A percentile compares a stretch with the other conserved stretches of the same genome.
Conservation (phyloP, 30 jellyfish, hydroid and myxozoan species). For the Hydractinia symbiolongicarpus region DNA sequence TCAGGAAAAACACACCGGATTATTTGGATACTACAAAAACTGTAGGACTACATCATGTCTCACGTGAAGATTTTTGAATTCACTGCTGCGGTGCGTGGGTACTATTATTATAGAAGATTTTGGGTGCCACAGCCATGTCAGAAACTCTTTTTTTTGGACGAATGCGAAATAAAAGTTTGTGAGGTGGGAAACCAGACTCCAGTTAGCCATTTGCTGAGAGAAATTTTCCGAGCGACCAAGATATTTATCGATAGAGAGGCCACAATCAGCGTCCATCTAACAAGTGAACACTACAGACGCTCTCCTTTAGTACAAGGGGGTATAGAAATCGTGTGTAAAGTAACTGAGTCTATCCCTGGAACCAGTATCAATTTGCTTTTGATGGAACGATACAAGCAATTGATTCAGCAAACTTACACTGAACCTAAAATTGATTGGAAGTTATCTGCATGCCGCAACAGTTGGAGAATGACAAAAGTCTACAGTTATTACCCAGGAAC, state of each 20-base stretch:
- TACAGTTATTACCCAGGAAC: not conserved
- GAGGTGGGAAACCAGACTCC: constrained; percentile 9
- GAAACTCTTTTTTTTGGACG: not conserved
- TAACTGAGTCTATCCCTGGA: constrained; percentile 24
- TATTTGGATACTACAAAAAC: constrained; percentile 3
- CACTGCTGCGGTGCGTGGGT: not conserved
- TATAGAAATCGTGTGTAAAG: constrained; percentile 14
- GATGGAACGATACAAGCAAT: constrained; percentile 6
- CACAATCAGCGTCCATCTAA: constrained; percentile 4
- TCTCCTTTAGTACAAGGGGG: constrained; percentile 28
- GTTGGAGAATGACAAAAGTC: constrained; percentile 6
- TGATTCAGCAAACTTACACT: constrained; percentile 10
- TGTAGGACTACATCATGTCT: constrained; percentile 6
- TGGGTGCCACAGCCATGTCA: constrained; percentile 12
- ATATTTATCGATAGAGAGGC: not conserved
- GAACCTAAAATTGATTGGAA: constrained; percentile 4
- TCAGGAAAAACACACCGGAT: constrained; percentile 5
- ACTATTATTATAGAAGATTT: not conserved
- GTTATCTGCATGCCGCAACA: constrained; percentile 14
- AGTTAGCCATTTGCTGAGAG: not conserved
- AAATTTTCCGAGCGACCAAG: constrained; percentile 5
- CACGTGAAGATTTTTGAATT: constrained; percentile 8
- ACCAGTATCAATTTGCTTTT: constrained; percentile 5
- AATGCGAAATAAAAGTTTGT: not conserved
- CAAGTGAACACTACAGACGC: not conserved